Conservation (phyloP, 2,113 vertebrate species). For the Scomber colias region DNA sequence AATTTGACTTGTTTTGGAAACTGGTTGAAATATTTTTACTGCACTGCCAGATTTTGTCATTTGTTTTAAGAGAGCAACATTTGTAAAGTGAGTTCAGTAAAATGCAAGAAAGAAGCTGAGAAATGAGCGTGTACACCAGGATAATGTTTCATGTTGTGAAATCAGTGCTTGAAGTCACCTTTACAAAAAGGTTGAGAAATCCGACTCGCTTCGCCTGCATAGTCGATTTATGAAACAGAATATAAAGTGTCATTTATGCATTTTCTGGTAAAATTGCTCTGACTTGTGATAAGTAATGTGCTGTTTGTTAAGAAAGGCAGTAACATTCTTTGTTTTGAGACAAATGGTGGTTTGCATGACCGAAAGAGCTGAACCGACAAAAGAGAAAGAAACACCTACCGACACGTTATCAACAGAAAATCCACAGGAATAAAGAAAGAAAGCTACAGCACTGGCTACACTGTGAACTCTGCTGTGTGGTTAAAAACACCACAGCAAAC, state of each 20-base stretch:
- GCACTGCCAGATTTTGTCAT: not conserved
- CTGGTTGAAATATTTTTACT: not conserved
- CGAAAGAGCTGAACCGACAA: conserved; percentile 3
- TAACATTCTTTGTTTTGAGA: not conserved
- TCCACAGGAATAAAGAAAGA: conserved; percentile 29
- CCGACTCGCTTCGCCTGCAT: not conserved
- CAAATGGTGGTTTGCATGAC: conserved; percentile 32
- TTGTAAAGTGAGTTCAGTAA: not conserved
- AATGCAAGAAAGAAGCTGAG: not conserved
- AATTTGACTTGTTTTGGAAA: not conserved
- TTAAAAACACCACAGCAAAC: conserved; percentile 46
- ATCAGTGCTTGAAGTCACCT: not conserved
- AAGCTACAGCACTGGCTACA: conserved; percentile 33
- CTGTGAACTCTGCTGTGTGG: conserved; percentile 27
- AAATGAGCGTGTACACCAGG: not conserved
- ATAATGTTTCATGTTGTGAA: not conserved
- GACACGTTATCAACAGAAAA: conserved; percentile 35
- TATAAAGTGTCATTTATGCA: not conserved
- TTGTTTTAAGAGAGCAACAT: not conserved
- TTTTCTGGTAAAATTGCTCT: conserved; percentile 1
- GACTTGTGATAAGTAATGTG: conserved; percentile 9
- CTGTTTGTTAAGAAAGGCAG: conserved; percentile 28
- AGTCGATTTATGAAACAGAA: conserved; percentile 22
- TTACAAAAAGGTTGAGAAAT: not conserved
- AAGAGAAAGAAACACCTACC: not conserved